Percentiles rank a stretch among this genome's conserved stretches.
Evolutionary conservation across 2,888 invertebrate genomes (phyloP).

Genomic region (Nomada fucata): DNA sequence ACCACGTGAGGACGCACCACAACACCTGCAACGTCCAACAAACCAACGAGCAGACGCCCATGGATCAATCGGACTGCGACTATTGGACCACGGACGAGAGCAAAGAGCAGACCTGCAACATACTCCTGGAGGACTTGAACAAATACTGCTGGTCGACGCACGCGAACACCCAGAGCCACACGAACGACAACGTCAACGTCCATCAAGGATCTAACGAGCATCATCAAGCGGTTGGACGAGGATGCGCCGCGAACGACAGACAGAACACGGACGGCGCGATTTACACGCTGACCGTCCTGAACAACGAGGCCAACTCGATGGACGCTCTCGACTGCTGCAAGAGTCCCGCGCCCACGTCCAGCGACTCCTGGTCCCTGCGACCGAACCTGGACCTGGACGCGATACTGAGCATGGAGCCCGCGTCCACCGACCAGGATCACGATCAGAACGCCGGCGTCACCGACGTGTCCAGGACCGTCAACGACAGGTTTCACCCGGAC

Average conservation of each 20-base stretch:
- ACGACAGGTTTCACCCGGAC: slow-evolving; percentile 77
- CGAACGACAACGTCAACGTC: slow-evolving; percentile 84
- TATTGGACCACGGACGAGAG: slow-evolving; percentile 87
- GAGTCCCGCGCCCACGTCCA: slow-evolving; percentile 85
- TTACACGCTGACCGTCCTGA: slow-evolving; percentile 94
- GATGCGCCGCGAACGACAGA: slow-evolving; percentile 75
- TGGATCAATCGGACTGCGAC: slow-evolving; percentile 89
- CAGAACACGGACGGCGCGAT: slow-evolving; percentile 88
- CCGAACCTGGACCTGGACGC: slow-evolving; percentile 91
- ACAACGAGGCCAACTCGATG: slow-evolving; percentile 87
- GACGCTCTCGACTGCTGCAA: slow-evolving; percentile 82
- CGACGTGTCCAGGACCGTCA: slow-evolving; percentile 84
- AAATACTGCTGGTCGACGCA: slow-evolving; percentile 90
- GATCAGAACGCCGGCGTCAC: slow-evolving; percentile 87
- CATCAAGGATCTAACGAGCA: slow-evolving; percentile 81
- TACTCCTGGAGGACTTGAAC: slow-evolving; percentile 92
- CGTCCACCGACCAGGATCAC: slow-evolving; percentile 83
- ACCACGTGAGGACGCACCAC: slow-evolving; percentile 71
- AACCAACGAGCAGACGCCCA: slow-evolving; percentile 84
- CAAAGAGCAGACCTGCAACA: slow-evolving; percentile 81
- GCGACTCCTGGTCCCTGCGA: slow-evolving; percentile 88
- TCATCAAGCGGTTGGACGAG: slow-evolving; percentile 57
- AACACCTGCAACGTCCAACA: slow-evolving; percentile 79
- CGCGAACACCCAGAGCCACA: slow-evolving; percentile 86
- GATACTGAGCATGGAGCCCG: slow-evolving; percentile 90